These are phyloP conservation scores for Urocynchramus pylzowi DNA, from an alignment of 2,113 vertebrate genomes.

Conservation along the genomic window DNA sequence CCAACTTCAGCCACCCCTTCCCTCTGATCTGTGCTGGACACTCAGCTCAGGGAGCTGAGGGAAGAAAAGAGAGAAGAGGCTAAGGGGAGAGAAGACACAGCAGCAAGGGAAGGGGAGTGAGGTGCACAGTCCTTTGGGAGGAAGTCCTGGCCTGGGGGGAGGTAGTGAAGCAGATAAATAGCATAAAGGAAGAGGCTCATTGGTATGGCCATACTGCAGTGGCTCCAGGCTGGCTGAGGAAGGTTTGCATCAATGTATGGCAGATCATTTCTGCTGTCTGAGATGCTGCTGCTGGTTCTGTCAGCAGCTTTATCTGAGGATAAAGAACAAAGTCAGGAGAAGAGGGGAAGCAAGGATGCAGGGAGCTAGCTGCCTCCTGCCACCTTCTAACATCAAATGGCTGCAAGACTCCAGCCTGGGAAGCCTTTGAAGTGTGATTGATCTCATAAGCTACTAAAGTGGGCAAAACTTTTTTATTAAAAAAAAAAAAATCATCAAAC, in stretches of 20 bases:
- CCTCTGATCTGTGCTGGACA: background rate
- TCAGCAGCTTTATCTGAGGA: background rate
- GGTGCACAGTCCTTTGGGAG: background rate
- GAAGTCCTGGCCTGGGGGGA: background rate
- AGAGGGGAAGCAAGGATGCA: background rate
- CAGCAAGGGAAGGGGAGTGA: background rate
- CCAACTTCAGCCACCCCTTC: rapidly evolving
- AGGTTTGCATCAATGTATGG: background rate
- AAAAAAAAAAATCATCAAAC: background rate
- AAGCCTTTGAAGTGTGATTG: background rate
- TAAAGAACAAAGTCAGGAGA: background rate
- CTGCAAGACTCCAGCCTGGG: background rate
- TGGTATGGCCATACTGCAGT: background rate
- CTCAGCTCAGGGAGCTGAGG: background rate
- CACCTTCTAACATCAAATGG: background rate
- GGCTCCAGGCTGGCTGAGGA: background rate
- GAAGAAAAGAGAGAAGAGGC: background rate
- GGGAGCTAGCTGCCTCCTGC: background rate
- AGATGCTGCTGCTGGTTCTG: background rate
- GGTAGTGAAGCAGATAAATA: background rate
- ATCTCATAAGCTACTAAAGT: background rate
- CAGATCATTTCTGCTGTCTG: background rate
- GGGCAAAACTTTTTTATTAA: background rate
- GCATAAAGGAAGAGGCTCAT: background rate
- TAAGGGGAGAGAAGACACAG: background rate